Base-by-base conservation (phyloP, 2,113 vertebrate genomes). In the Cercopithecus mona region DNA sequence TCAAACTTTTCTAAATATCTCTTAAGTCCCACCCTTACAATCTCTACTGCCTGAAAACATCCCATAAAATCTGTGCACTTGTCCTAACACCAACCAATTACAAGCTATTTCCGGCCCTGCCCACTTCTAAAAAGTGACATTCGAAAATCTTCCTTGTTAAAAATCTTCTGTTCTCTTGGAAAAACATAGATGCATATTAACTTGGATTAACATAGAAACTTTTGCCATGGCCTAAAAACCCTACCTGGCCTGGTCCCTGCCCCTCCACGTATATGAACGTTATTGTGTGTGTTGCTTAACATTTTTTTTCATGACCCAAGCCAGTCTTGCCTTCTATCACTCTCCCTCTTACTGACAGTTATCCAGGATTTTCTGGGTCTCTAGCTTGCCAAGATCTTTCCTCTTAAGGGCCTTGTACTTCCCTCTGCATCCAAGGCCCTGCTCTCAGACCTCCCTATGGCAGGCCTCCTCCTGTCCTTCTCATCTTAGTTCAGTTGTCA, bases 1-100 rank as follows among this genome's bases (percentile, higher is more conserved):
- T 43, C 22, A 4, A 88, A 48, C 66, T 72, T 78, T 86, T 50
- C 87, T 93, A 55, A 97, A 27, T 18, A 68, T 61, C 23, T 20
- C 30, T 78, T 79, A 66, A 93, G 32, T 81, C 50, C 50, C 30
- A 5, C 30, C n/a, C 66, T 55, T 75, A 22, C 43, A 59, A 22
- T 66, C 25, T 88, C 75, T 35, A 6, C 23, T 83, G 32, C 48
- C 57, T 88, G 82, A 50, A 95, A 73, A 20, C 50, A 32, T 40
- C 16, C 22, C 32, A 20, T 66, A 48, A 59, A 45, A 27, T 30
- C 70, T 70, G 48, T 32, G 25, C 5, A 38, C 6, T 16, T 73
- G 20, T n/a, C 32, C 38, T 57, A 22, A n/a, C 0, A 0, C 8
- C 30, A 27, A 23, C 83, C 50, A 89, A 32, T 59, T 75, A 64